Base-by-base conservation (phyloP, 1,140 invertebrate genomes). In the Bombus affinis region DNA sequence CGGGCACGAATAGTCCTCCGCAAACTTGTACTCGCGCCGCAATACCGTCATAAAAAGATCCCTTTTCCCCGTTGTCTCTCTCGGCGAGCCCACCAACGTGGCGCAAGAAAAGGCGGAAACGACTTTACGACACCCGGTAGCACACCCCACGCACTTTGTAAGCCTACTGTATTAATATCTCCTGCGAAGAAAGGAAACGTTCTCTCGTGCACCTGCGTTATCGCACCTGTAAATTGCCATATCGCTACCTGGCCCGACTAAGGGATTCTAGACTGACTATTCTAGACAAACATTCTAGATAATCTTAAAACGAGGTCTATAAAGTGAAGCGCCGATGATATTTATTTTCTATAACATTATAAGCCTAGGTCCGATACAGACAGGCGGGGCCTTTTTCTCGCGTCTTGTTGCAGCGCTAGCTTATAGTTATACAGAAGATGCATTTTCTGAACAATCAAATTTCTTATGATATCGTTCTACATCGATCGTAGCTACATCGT, bases 101-200 rank as follows among this genome's bases (percentile, higher is more conserved):
- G 87, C 62, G 47, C 71, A 72, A 66, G 86, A 87, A 85, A 77
- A 88, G 85, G 72, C 73, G 89, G 86, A 91, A 90, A 89, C 62
- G 87, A 90, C 80, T 93, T 92, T 93, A 93, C 87, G 89, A 93
- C 86, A 78, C 79, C 86, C 91, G 70, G 92, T 92, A 92, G 92
- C 90, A 59, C 78, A 87, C 86, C 84, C 83, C 75, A 74, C 71
- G 86, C 86, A 76, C 88, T 85, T 86, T 86, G 85, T 83, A 62
- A 79, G 80, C 62, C 85, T 91, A 91, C 90, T 86, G 85, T 89
- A 91, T 91, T 91, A 91, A 89, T 91, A 83, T 87, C 85, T 82
- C 65, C 71, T 57, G 66, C 70, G 65, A 83, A 80, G 71, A 79
- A 84, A 81, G 59, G 83, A 89, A 81, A 89, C 68, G 65, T 47